Conservation (phyloP, 2,888 invertebrate species). For the Tenthredo notha region DNA sequence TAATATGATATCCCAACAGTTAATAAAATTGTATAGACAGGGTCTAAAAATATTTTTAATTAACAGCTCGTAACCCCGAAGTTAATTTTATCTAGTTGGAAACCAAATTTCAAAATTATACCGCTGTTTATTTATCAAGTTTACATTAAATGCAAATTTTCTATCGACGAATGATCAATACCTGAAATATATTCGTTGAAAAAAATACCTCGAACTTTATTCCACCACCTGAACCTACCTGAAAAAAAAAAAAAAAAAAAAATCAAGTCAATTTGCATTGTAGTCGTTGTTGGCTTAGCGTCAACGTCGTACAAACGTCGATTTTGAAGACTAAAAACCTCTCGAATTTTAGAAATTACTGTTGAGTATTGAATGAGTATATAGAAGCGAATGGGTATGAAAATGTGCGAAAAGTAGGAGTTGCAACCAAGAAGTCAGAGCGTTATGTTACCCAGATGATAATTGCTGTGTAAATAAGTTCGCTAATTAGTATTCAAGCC, state of each 20-base stretch:
- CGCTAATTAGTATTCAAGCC: slow-evolving; percentile 30
- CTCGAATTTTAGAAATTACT: not conserved
- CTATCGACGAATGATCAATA: not conserved
- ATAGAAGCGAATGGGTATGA: not conserved
- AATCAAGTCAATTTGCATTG: not conserved
- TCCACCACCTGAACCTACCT: not conserved
- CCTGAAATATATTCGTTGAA: not conserved
- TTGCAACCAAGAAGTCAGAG: not conserved
- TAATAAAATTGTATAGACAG: not conserved
- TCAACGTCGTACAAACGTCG: not conserved
- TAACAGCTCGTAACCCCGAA: no score
- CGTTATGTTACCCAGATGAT: slow-evolving; percentile 2
- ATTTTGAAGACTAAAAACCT: not conserved
- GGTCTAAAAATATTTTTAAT: not conserved
- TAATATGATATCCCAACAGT: not conserved
- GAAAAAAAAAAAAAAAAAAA: not conserved
- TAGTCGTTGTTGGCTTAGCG: slow-evolving; percentile 2
- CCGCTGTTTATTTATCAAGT: not conserved
- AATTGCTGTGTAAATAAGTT: slow-evolving; percentile 34
- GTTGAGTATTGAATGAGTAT: not conserved
- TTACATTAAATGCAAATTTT: not conserved
- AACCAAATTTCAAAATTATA: not conserved
- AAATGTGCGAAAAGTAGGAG: slow-evolving; percentile 8
- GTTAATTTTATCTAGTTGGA: not conserved
- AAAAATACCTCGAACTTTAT: not conserved